Conservation (phyloP, 2,113 vertebrate genomes). For the Leucopsar rothschildi region DNA sequence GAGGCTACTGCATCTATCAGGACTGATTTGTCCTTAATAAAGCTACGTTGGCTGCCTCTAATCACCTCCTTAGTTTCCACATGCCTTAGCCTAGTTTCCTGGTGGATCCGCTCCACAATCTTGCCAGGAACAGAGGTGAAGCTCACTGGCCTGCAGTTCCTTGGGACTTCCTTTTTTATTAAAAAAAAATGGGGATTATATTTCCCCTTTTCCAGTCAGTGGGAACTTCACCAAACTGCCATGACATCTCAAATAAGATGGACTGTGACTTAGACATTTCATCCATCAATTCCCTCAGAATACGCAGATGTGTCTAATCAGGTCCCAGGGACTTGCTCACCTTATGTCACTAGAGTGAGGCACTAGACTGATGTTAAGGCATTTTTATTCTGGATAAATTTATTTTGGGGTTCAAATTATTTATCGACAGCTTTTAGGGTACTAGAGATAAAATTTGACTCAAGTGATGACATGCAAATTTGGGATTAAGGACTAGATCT, state of each 20-base stretch:
- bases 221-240: neutral
- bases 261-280: neutral
- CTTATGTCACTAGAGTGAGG: neutral
- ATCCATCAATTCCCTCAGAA: neutral
- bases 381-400: neutral
- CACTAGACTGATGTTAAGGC: neutral
- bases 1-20: neutral
- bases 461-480: neutral
- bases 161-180: neutral
- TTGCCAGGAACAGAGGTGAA: neutral
- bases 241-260: neutral
- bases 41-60: neutral
- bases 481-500: neutral
- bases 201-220: neutral
- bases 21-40: neutral
- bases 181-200: fast-evolving
- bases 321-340: neutral
- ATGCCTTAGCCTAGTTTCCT: neutral
- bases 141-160: neutral
- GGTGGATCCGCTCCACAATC: neutral
- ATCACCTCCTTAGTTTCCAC: neutral
- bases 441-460: neutral
- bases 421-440: neutral
- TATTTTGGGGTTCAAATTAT: neutral
- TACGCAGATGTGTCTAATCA: neutral